phyloP scores from a whole-genome alignment of 2,113 vertebrate species.

The Sceloporus tristichus region DNA sequence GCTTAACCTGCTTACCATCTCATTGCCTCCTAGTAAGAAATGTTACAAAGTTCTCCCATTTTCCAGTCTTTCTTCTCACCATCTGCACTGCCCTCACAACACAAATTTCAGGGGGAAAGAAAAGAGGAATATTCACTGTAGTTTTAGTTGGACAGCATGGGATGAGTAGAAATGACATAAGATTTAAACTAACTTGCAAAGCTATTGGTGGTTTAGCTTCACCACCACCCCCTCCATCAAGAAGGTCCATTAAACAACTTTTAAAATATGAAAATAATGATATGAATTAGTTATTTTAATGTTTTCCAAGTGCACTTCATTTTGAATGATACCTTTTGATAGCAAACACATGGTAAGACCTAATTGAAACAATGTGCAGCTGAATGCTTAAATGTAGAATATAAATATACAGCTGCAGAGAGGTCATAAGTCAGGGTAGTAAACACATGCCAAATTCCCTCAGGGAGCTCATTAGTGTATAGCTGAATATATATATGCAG shows the following conservation, averaged over 20 bases:
- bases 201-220: constrained; percentile 59
- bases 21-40: neutral
- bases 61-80: neutral
- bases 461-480: constrained; percentile 83
- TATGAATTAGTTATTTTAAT: constrained; percentile 85
- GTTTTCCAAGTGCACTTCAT: constrained; percentile 84
- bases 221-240: constrained; percentile 51
- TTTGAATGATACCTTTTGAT: constrained; percentile 81
- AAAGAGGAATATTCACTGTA: neutral
- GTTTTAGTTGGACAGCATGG: neutral
- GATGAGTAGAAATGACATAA: constrained; percentile 44
- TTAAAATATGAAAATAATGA: constrained; percentile 82
- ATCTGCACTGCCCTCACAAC: too few species aligned
- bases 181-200: constrained; percentile 71
- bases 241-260: constrained; percentile 74
- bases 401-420: constrained; percentile 84
- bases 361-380: constrained; percentile 85
- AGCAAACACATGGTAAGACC: constrained; percentile 80
- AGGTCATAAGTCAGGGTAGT: constrained; percentile 82
- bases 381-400: constrained; percentile 79
- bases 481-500: constrained; percentile 78
- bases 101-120: neutral
- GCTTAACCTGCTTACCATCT: too few species aligned
- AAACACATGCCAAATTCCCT: constrained; percentile 78
- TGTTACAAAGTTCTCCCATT: neutral